phyloP scores from a whole-genome alignment of 2,888 invertebrate species.

The Morpho deidamia region DNA sequence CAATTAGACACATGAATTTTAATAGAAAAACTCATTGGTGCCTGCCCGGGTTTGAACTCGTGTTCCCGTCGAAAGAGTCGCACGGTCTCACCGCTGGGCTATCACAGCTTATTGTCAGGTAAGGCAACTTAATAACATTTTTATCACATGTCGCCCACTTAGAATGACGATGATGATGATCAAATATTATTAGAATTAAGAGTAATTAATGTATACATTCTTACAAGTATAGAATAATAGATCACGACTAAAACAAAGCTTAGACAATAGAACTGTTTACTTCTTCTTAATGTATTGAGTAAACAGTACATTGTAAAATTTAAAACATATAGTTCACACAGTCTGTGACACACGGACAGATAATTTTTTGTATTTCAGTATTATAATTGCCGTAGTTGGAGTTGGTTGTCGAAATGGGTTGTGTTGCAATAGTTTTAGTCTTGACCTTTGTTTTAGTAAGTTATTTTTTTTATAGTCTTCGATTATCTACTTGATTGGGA shows the following conservation, averaged over 20 bases:
- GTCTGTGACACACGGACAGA: slow-evolving; percentile 17
- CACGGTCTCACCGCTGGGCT: too few relatives aligned
- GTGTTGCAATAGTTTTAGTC: background rate
- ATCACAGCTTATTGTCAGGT: too few relatives aligned
- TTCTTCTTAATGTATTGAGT: slow-evolving; percentile 27
- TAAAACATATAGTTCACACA: slow-evolving; percentile 33
- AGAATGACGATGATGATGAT: too few relatives aligned
- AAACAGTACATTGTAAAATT: slow-evolving; percentile 37
- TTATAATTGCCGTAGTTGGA: slow-evolving; percentile 10
- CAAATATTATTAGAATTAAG: too few relatives aligned
- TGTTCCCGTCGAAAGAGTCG: too few relatives aligned
- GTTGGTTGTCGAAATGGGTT: slow-evolving; percentile 35
- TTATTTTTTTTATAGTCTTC: background rate
- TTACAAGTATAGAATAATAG: background rate
- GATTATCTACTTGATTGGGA: too few relatives aligned
- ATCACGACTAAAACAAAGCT: background rate
- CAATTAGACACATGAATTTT: too few relatives aligned
- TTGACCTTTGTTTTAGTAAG: slow-evolving; percentile 6
- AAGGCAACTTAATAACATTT: too few relatives aligned
- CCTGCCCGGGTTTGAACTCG: too few relatives aligned
- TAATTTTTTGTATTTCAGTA: slow-evolving; percentile 32
- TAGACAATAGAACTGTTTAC: slow-evolving; percentile 27
- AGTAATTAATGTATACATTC: background rate
- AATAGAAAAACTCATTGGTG: too few relatives aligned
- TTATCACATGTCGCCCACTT: too few relatives aligned